A percentile compares a stretch with the other conserved stretches of the same genome.
Evolutionary conservation across 2,888 invertebrate genomes (phyloP).

Genomic region (Himalopsyche anomala): DNA sequence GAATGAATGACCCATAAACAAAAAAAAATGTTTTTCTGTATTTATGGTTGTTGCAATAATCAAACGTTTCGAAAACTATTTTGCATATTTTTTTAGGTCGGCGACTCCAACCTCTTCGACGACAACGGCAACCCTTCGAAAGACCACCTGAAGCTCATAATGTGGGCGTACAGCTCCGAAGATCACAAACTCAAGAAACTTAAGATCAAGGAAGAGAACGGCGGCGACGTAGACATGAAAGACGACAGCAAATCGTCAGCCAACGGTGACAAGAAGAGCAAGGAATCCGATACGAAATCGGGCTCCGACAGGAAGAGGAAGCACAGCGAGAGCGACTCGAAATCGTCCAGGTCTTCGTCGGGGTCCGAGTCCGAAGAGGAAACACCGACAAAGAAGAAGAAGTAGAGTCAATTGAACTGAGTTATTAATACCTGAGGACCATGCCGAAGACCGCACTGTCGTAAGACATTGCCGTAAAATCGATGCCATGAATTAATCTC

Average conservation of each 20-base stretch:
- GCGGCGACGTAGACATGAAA: slow-evolving; percentile 54
- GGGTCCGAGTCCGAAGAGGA: slow-evolving; percentile 53
- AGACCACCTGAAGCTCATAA: slow-evolving; percentile 81
- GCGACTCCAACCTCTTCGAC: slow-evolving; percentile 79
- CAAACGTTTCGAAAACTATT: no score
- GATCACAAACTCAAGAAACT: slow-evolving; percentile 80
- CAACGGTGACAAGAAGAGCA: slow-evolving; percentile 67
- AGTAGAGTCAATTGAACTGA: slow-evolving; percentile 1
- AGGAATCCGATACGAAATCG: slow-evolving; percentile 27
- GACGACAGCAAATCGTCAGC: slow-evolving; percentile 66
- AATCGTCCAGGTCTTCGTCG: slow-evolving; percentile 42
- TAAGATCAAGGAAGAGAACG: slow-evolving; percentile 72
- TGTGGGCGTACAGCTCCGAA: slow-evolving; percentile 88
- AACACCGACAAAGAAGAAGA: slow-evolving; percentile 48
- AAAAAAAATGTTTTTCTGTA: no score
- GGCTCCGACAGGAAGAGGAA: slow-evolving; percentile 67
- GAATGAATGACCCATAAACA: no score
- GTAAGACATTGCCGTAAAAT: no score
- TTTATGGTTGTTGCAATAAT: no score
- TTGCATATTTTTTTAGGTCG: slow-evolving; percentile 70
- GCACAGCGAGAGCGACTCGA: slow-evolving; percentile 39
- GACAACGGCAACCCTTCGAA: slow-evolving; percentile 82
- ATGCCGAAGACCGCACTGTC: no score
- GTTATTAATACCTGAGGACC: no score
- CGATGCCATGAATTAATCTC: no score